phyloP scores from a whole-genome alignment of 2,797 vertebrate species.

The Poeciliopsis presidionis region DNA sequence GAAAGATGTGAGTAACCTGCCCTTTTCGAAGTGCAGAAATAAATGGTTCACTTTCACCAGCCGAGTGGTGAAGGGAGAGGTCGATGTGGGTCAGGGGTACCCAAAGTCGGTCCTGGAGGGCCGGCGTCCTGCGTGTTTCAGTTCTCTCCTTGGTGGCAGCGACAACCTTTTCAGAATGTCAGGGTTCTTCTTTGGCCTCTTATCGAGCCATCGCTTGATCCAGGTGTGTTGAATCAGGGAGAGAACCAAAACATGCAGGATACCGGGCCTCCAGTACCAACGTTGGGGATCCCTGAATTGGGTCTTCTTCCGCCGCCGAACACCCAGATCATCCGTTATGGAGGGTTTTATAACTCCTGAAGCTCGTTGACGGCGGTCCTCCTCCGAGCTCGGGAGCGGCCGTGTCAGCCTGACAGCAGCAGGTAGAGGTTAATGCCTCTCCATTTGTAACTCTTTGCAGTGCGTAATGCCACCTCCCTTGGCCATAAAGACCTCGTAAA shows the following conservation, averaged over 20 bases:
- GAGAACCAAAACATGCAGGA: too few species aligned
- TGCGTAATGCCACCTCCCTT: conserved; percentile 59
- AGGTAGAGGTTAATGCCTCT: conserved; percentile 69
- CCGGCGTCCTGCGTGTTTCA: too few species aligned
- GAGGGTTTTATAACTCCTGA: conserved; percentile 32
- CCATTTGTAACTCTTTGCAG: conserved; percentile 72
- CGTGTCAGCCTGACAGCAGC: conserved; percentile 64
- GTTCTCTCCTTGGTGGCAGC: too few species aligned
- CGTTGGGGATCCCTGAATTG: not conserved
- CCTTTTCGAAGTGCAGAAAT: conserved; percentile 44
- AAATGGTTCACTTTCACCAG: conserved; percentile 45
- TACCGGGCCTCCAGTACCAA: too few species aligned
- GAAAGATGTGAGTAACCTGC: conserved; percentile 43
- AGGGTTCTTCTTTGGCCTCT: too few species aligned
- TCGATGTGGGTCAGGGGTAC: conserved; percentile 9
- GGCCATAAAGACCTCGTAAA: conserved; percentile 66
- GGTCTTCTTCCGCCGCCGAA: conserved; percentile 46
- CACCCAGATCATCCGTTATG: conserved; percentile 23
- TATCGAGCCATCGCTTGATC: too few species aligned
- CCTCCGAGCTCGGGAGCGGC: conserved; percentile 45
- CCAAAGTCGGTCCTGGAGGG: too few species aligned
- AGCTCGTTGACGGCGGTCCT: conserved; percentile 47
- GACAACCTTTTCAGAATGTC: too few species aligned
- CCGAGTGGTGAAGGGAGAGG: conserved; percentile 51
- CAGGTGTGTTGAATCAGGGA: too few species aligned